These are phyloP conservation scores for Micropoecilia bifurca DNA, from an alignment of 2,797 vertebrate genomes.

Conservation along the genomic window DNA sequence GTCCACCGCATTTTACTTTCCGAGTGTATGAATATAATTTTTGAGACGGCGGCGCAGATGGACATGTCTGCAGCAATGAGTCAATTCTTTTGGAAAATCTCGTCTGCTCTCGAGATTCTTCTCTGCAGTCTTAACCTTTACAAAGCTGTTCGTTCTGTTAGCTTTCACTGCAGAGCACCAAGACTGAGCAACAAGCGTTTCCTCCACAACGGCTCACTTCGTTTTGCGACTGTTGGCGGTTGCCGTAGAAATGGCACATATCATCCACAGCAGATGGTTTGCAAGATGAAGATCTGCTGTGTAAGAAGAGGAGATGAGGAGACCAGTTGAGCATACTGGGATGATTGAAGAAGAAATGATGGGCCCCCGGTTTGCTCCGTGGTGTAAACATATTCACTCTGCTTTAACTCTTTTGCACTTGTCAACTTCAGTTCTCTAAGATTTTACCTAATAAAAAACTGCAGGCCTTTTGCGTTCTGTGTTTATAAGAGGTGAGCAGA, in stretches of 20 bases:
- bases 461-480: background rate
- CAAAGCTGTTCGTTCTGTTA: slow-evolving; percentile 1
- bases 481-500: background rate
- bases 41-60: slow-evolving; percentile 13
- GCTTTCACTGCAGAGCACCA: background rate
- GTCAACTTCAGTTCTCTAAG: background rate
- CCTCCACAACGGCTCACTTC: slow-evolving; percentile 23
- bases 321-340: slow-evolving; percentile 18
- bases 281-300: slow-evolving; percentile 29
- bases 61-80: slow-evolving; percentile 2
- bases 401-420: background rate
- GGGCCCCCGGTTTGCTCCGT: background rate
- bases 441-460: background rate
- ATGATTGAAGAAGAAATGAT: slow-evolving; percentile 8
- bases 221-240: slow-evolving; percentile 16
- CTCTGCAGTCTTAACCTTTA: slow-evolving; percentile 4
- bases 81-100: slow-evolving; percentile 26
- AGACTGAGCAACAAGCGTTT: slow-evolving; percentile 36
- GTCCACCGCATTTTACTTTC: background rate
- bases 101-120: slow-evolving; percentile 8
- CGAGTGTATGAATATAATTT: background rate
- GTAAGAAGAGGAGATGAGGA: slow-evolving; percentile 10
- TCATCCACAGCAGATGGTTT: slow-evolving; percentile 49
- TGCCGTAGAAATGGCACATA: slow-evolving; percentile 31
- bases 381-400: background rate